Base-by-base conservation (phyloP, 2,888 invertebrate genomes). In the Mylabris sibirica region DNA sequence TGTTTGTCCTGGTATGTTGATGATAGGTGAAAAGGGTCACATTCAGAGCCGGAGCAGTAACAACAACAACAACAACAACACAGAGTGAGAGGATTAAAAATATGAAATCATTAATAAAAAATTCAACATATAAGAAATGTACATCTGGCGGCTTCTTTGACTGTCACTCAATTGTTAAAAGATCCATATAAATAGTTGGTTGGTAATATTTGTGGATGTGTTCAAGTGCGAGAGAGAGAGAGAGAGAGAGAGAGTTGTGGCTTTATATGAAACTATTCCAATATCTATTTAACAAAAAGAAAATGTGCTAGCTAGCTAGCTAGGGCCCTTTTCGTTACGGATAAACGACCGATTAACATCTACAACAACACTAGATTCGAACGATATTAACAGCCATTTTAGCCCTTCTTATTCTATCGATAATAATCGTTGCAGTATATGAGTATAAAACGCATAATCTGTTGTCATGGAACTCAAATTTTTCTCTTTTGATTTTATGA, bases 101-200 rank as follows among this genome's bases (percentile, higher is more conserved):
- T 76, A 63, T 60, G 76, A 77, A 79, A 77, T 78, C 76, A 76
- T 78, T 77, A 77, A 76, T 75, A 78, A 79, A 77, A 78, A 78
- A 77, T 76, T 76, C 75, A 77, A 75, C 79, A 75, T 78, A 73
- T 78, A 75, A 77, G 75, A 77, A 77, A 77, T 65, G 71, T 68
- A 71, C 71, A 71, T 78, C 77, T 67, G 78, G 79, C 80, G 80
- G 80, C 78, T 66, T 75, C 80, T 80, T 80, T 80, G 79, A 79
- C 73, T 78, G 79, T 80, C 80, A 80, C 76, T 80, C 80, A 80
- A 80, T 79, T 79, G 80, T 79, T 80, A 79, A 80, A 79, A 79
- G 79, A 80, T 80, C 80, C 77, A 79, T 80, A 77, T 79, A 79
- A 80, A 80, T 80, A 79, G 77, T 77, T 75, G 74, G 76, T 76